These are phyloP conservation scores for Pitangus sulphuratus DNA, from an alignment of 2,797 vertebrate genomes.

Conservation along the genomic window DNA sequence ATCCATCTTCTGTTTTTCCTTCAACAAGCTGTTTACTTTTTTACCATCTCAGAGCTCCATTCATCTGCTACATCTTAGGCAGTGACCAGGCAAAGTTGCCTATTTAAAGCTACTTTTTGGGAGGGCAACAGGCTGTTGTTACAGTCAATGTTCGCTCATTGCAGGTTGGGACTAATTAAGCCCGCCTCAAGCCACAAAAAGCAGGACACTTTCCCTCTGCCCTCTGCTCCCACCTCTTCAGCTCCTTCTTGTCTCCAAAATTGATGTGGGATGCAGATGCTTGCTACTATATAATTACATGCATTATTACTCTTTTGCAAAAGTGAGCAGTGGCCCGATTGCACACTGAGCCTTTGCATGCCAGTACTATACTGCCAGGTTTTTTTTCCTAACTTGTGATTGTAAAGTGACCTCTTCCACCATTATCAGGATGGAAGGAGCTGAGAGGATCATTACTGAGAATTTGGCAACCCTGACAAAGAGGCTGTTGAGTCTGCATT, in stretches of 20 bases:
- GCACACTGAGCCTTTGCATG: background rate
- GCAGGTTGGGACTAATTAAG: background rate
- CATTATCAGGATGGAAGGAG: background rate
- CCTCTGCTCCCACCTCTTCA: background rate
- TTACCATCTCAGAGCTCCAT: background rate
- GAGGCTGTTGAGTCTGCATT: background rate
- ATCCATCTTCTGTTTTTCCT: background rate
- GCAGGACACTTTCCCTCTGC: background rate
- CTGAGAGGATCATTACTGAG: background rate
- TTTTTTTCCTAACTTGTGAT: background rate
- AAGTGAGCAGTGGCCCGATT: fast-evolving
- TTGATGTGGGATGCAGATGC: background rate
- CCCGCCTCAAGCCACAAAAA: background rate
- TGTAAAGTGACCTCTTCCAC: background rate
- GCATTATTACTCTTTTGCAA: fast-evolving
- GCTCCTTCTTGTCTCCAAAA: background rate
- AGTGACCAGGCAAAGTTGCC: background rate
- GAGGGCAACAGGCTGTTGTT: background rate
- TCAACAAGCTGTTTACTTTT: background rate
- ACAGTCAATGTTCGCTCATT: background rate
- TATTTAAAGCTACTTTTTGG: background rate
- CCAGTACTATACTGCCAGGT: too few species aligned
- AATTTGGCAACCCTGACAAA: background rate
- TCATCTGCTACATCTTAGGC: background rate
- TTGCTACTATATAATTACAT: background rate